Evolutionary conservation across 2,797 vertebrate genomes (phyloP).

Genomic region (Diplodus sargus): DNA sequence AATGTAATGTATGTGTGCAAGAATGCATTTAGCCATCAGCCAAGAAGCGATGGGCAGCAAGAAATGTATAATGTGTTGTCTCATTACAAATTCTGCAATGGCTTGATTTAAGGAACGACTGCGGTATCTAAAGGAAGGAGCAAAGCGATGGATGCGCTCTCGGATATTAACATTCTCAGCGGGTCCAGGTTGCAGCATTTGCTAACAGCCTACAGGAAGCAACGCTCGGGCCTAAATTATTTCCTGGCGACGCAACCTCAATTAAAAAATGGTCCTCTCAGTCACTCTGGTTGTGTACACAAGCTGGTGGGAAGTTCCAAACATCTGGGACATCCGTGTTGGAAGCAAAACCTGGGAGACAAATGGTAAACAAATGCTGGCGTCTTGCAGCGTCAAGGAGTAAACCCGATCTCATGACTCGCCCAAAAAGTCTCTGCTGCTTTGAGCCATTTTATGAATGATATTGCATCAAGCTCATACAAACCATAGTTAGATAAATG

Average conservation of each 20-base stretch:
- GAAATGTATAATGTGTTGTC: neutral
- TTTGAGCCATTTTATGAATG: neutral
- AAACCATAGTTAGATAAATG: no score
- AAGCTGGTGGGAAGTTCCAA: slow-evolving; percentile 57
- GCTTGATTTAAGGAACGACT: neutral
- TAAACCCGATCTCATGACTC: neutral
- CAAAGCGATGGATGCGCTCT: neutral
- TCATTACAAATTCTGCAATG: neutral
- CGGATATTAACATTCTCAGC: slow-evolving; percentile 12
- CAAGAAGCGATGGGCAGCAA: neutral
- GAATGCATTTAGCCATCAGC: neutral
- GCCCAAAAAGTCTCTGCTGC: neutral
- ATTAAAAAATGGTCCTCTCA: slow-evolving; percentile 56
- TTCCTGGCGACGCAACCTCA: slow-evolving; percentile 36
- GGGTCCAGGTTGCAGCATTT: slow-evolving; percentile 25
- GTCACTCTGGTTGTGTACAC: slow-evolving; percentile 44
- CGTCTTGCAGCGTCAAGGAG: slow-evolving; percentile 22
- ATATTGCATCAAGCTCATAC: no score
- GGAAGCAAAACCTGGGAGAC: slow-evolving; percentile 54
- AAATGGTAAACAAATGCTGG: slow-evolving; percentile 51
- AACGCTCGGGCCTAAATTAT: slow-evolving; percentile 45
- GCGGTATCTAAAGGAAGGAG: neutral
- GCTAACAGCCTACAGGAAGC: slow-evolving; percentile 42
- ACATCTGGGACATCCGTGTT: slow-evolving; percentile 60
- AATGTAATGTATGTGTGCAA: neutral